Conservation (phyloP, 2,797 vertebrate genomes). For the Nyctalus aviator region DNA sequence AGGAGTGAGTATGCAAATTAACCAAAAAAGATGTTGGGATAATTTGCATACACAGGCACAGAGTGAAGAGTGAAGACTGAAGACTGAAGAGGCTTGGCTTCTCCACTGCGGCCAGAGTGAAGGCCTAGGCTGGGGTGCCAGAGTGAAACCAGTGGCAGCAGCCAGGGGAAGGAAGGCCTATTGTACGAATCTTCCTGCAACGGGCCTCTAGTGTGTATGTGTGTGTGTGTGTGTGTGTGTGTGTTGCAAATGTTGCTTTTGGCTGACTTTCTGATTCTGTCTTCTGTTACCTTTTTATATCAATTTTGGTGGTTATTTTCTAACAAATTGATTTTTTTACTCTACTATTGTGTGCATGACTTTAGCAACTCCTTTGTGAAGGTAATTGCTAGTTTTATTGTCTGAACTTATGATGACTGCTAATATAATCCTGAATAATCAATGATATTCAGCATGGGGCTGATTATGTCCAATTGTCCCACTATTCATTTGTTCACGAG, state of each 20-base stretch:
- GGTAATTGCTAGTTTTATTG: conserved; percentile 62
- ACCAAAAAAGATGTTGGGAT: too few relatives aligned
- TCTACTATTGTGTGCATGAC: not conserved
- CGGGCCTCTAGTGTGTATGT: too few relatives aligned
- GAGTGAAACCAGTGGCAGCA: too few relatives aligned
- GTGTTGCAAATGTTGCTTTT: not conserved
- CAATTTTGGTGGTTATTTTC: conserved; percentile 3
- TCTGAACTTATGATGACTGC: conserved; percentile 39
- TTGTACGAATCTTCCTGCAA: too few relatives aligned
- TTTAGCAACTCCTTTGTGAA: conserved; percentile 44
- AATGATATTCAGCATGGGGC: conserved; percentile 29
- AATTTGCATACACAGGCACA: too few relatives aligned
- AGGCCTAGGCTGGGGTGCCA: too few relatives aligned
- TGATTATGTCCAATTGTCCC: conserved; percentile 39
- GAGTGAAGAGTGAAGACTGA: too few relatives aligned
- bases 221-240: too few relatives aligned
- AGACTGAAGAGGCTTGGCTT: too few relatives aligned
- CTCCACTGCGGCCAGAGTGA: too few relatives aligned
- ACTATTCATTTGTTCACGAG: not conserved
- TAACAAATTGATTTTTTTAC: conserved; percentile 46
- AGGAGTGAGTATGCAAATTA: too few relatives aligned
- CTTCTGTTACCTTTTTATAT: conserved; percentile 36
- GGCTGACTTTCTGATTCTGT: not conserved
- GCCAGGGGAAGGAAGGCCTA: too few relatives aligned
- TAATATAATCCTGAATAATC: conserved; percentile 60